Evolutionary conservation across 2,113 vertebrate species (phyloP).

Genomic region (Indicator maculatus): DNA sequence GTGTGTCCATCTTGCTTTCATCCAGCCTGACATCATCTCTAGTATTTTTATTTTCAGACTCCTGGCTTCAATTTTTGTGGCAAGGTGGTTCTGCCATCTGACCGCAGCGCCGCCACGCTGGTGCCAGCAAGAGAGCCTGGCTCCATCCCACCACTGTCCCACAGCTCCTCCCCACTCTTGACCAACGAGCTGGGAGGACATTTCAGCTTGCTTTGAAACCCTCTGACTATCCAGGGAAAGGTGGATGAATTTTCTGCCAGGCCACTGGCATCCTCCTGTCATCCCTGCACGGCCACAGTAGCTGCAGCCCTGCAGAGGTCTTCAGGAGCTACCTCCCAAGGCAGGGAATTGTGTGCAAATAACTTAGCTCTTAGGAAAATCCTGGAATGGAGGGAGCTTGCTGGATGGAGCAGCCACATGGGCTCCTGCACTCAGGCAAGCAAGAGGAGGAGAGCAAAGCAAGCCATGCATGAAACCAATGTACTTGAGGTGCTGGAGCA

Average conservation of each 20-base stretch:
- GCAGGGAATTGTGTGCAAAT: not conserved
- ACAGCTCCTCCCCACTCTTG: not conserved
- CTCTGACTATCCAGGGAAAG: fast-evolving
- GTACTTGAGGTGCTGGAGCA: too few relatives aligned
- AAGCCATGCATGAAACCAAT: not conserved
- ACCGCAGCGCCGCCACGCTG: not conserved
- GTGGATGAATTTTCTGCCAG: fast-evolving
- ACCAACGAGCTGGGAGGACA: not conserved
- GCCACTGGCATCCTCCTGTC: not conserved
- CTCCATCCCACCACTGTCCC: not conserved
- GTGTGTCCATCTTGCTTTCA: slow-evolving; percentile 46
- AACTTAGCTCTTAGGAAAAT: not conserved
- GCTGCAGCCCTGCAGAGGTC: not conserved
- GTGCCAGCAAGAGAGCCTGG: not conserved
- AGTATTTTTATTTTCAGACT: slow-evolving; percentile 51
- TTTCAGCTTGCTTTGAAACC: not conserved
- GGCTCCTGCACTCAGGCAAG: fast-evolving
- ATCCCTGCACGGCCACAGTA: fast-evolving
- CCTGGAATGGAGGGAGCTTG: not conserved
- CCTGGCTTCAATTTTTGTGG: not conserved
- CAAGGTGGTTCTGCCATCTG: not conserved
- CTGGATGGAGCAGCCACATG: not conserved
- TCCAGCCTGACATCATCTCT: slow-evolving; percentile 45
- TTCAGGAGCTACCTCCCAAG: not conserved
- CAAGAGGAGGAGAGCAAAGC: not conserved